These are phyloP conservation scores for Ooceraea biroi DNA, from an alignment of 1,140 invertebrate genomes.

Conservation along the genomic window DNA sequence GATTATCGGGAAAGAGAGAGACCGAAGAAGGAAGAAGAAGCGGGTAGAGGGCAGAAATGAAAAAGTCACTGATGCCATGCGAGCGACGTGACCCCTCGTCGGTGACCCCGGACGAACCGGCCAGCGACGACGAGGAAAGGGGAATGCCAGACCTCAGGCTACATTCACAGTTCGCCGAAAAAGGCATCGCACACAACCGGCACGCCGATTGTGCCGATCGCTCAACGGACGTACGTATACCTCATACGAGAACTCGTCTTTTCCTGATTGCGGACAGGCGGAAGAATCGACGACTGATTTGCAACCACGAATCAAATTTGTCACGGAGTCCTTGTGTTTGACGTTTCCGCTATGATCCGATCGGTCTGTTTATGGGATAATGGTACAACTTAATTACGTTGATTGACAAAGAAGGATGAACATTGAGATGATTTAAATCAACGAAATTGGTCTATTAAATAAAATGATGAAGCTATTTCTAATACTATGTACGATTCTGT, in stretches of 20 bases:
- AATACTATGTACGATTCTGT: not conserved
- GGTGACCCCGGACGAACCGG: constrained; percentile 77
- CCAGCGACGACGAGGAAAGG: constrained; percentile 71
- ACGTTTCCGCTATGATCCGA: constrained; percentile 20
- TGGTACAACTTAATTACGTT: not conserved
- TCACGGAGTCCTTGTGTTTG: constrained; percentile 37
- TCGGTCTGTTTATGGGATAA: constrained; percentile 14
- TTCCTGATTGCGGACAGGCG: constrained; percentile 63
- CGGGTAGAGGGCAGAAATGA: constrained; percentile 64
- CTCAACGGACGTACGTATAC: constrained; percentile 63
- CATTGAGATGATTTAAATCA: not conserved
- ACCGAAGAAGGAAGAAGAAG: constrained; percentile 30
- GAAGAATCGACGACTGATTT: constrained; percentile 58
- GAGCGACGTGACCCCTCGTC: constrained; percentile 78
- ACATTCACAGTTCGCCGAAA: constrained; percentile 76
- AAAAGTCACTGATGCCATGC: constrained; percentile 76
- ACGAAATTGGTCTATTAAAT: not conserved
- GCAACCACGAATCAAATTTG: constrained; percentile 49
- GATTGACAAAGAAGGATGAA: not conserved
- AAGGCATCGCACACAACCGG: constrained; percentile 73
- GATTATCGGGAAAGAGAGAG: constrained; percentile 50
- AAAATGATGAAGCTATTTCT: not conserved
- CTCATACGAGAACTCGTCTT: constrained; percentile 66
- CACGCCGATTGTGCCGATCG: constrained; percentile 72
- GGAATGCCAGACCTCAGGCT: constrained; percentile 69